Percentiles rank a stretch among this genome's conserved stretches.
Evolutionary conservation across 1,140 invertebrate genomes (phyloP).

Genomic region (Eumaeus atala): DNA sequence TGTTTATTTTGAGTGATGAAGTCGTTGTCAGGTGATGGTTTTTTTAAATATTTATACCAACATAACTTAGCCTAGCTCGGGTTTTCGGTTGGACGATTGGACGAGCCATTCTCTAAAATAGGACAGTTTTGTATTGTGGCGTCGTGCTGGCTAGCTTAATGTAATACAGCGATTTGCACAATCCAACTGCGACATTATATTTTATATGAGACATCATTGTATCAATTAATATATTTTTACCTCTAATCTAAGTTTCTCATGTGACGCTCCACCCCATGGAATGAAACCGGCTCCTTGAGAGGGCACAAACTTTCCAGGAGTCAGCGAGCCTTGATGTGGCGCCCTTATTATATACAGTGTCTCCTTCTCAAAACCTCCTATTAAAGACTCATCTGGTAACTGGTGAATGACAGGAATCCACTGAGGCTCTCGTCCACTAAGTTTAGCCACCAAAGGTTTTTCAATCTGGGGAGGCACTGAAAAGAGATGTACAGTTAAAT

Average conservation of each 20-base stretch:
- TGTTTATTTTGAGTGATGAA: too few relatives aligned
- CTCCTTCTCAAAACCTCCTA: constrained; percentile 80
- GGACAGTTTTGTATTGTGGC: too few relatives aligned
- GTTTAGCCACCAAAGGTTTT: constrained; percentile 1
- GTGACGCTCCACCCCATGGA: constrained; percentile 83
- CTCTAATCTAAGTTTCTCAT: constrained; percentile 81
- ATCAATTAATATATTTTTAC: constrained; percentile 51
- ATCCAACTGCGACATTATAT: not conserved
- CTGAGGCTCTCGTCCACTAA: constrained; percentile 8
- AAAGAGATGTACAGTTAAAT: not conserved
- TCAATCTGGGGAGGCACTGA: constrained; percentile 13
- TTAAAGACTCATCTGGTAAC: constrained; percentile 80
- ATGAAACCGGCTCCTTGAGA: constrained; percentile 81
- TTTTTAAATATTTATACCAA: too few relatives aligned
- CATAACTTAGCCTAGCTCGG: too few relatives aligned
- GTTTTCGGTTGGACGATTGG: too few relatives aligned
- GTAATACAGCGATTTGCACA: too few relatives aligned
- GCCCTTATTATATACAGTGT: constrained; percentile 79
- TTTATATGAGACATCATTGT: not conserved
- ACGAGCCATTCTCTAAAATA: too few relatives aligned
- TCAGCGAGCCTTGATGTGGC: constrained; percentile 75
- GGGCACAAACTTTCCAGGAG: constrained; percentile 82
- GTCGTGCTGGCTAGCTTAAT: too few relatives aligned
- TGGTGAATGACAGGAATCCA: constrained; percentile 34
- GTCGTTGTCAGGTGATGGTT: too few relatives aligned